Evolutionary conservation across 2,888 invertebrate species (phyloP), one percentile per base, ranked within the genome.

Genomic region (Drosophila helvetica): DNA sequence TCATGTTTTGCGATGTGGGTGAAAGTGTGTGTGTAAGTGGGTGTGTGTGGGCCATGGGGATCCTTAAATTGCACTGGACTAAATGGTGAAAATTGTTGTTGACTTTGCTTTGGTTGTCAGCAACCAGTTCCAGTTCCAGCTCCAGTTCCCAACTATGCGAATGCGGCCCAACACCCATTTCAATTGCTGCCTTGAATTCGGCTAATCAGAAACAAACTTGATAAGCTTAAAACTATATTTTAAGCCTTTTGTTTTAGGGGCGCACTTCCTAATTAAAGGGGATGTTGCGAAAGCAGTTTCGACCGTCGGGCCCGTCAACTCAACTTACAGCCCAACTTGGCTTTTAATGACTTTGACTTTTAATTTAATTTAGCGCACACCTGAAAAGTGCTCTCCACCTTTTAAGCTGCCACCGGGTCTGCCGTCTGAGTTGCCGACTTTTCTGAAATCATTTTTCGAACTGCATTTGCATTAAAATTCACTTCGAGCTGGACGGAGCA

Each of bases 341-440:
- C 54, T 81, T 76, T 79, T 79, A 80, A 78, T 79, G 74, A 83
- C 73, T 77, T 79, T 64, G 71, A 79, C 71, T 79, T 83, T 86
- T 84, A 80, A 85, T 84, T 86, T 62, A 78, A 86, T 85, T 82
- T 74, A 69, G 56, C 69, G 56, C 59, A 67, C 67, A 79, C 82
- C 84, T 82, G 79, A 61, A 80, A 80, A 48, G 68, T 78, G 62
- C 68, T 51, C 67, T 72, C 51, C 17, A 56, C 66, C 47, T 46
- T 69, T 74, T 75, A 18, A 72, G 63, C 63, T 59, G 58, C 22
- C 66, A 27, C 45, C 59, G 54, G 50, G 51, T 60, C 45, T 4
- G 22, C 22, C 30, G 15, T 3, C 19, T 8, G 38, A 25, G 46
- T 18, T 47, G n/a, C 46, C 55, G 27, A 60, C 52, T 43, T 50